Base-by-base conservation (phyloP, 2,113 vertebrate species). In the Sorex araneus region DNA sequence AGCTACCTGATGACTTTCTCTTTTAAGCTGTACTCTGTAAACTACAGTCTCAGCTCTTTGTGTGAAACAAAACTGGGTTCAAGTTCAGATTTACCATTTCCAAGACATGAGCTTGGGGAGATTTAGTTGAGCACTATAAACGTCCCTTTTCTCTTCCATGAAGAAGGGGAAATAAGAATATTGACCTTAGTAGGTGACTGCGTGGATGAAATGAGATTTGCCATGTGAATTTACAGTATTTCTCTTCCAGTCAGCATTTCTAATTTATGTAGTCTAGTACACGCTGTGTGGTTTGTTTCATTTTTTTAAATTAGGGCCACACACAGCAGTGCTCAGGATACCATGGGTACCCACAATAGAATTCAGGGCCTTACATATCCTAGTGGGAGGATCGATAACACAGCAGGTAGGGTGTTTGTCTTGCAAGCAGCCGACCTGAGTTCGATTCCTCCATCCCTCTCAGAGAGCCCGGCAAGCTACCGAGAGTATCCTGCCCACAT, bases 1-100 rank as follows among this genome's bases (percentile, higher is more conserved):
- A 83, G 63, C 19, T 30, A 40, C 50, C 45, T 81, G 73, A 25
- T 54, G 60, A 75, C 79, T 73, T 78, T 40, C 34, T 54, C 79
- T 47, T 92, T 60, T 57, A 90, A 94, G 71, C 54, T 66, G 73
- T 36, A 50, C 23, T 83, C 63, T 80, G 13, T 90, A 86, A 90
- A 74, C 45, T 18, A 79, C 43, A 67, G 30, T 2, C 74, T 84
- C 66, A 50, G 47, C 40, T 18, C 70, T 85, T 75, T 30, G 4
- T 47, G 43, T 91, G 66, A 90, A 78, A 32, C 89, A 84, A 92
- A 76, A n/a, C 90, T 75, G 43, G 32, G 18, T 84, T 95, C 73
- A 73, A 80, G 21, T 93, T 94, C 47, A 70, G 57, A 85, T 73
- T 60, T 83, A 30, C n/a, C 23, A 50, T 84, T 94, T 92, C 57